Evolutionary conservation across 2,113 vertebrate species (phyloP), one percentile per base, ranked within the genome.

Genomic region (Sinocyclocheilus rhinocerous): DNA sequence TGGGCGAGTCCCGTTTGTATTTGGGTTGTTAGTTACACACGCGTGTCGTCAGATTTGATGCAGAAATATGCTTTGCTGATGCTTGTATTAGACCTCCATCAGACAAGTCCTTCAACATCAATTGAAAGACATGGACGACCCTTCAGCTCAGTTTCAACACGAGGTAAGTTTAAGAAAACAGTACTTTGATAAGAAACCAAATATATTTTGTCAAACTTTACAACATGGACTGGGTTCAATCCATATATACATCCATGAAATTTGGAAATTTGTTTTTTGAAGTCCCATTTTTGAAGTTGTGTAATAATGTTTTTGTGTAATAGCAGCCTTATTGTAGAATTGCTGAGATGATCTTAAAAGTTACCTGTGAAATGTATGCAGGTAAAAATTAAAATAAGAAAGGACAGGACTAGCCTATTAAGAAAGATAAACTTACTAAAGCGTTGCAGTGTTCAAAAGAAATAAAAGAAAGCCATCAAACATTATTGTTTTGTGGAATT

Each of bases 81-180:
- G 1, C 15, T 24, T 82, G 13, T 6, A 13, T n/a, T 18, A 67
- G 11, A 50, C n/a, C 2, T 26, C 15, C 59, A 65, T 81, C 20
- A 36, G 26, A 76, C 45, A 9, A 4, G 4, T 76, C 45, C 7
- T 48, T 76, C 70, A 26, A 45, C 57, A 67, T 26, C 45, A 83
- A 1, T 16, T 70, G 12, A 10, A 36, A 29, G 26, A 36, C 81
- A 83, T 83, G 81, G 63, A 69, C 63, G 63, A 82, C 5, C 63
- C 24, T 50, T 20, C 18, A 8, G 63, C 45, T 29, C 45, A 50
- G 10, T 55, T 83, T 70, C 65, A 52, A 36, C 11, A 36, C 20
- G 65, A 70, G 81, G 81, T 83, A 83, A 70, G 65, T 82, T 13
- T 15, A 24, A 42, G 45, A 45, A 7, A 67, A 33, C 10, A 42